phyloP scores from a whole-genome alignment of 2,888 invertebrate genomes.

The Yponomeuta sedellus region DNA sequence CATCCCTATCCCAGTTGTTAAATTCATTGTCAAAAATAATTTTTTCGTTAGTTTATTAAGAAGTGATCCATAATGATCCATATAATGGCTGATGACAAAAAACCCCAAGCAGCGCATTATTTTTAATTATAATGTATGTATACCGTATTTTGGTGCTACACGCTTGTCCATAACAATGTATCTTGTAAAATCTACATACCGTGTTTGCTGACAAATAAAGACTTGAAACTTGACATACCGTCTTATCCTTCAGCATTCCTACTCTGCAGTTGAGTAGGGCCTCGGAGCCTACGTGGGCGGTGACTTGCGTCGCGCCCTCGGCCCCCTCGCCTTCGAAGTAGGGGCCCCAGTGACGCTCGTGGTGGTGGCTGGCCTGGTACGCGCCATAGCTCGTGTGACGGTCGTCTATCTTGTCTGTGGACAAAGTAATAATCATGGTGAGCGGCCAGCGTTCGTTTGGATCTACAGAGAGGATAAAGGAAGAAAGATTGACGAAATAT shows the following conservation, averaged over 20 bases:
- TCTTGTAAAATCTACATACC: too few species aligned
- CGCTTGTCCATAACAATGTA: too few species aligned
- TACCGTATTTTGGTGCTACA: too few species aligned
- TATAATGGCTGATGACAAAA: background rate
- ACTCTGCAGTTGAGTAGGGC: slow-evolving; percentile 81
- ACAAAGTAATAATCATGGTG: background rate
- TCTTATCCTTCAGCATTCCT: slow-evolving; percentile 83
- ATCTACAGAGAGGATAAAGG: too few species aligned
- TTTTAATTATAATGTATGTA: too few species aligned
- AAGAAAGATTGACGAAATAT: too few species aligned
- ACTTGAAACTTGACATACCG: slow-evolving; percentile 73
- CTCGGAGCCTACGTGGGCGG: slow-evolving; percentile 79
- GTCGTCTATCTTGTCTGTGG: slow-evolving; percentile 62
- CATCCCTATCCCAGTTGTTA: too few species aligned
- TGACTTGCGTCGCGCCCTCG: slow-evolving; percentile 73
- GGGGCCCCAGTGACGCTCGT: slow-evolving; percentile 84
- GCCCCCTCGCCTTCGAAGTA: slow-evolving; percentile 79
- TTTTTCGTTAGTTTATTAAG: too few species aligned
- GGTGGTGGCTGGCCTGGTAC: slow-evolving; percentile 78
- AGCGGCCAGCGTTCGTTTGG: too few species aligned
- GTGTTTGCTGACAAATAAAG: background rate
- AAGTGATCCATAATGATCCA: too few species aligned
- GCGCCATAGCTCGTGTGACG: slow-evolving; percentile 59
- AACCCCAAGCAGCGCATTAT: background rate
- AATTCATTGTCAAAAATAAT: too few species aligned